Percentiles rank a stretch among this genome's conserved stretches.
phyloP scores from a whole-genome alignment of 2,113 vertebrate species.

The Dasypus novemcinctus region DNA sequence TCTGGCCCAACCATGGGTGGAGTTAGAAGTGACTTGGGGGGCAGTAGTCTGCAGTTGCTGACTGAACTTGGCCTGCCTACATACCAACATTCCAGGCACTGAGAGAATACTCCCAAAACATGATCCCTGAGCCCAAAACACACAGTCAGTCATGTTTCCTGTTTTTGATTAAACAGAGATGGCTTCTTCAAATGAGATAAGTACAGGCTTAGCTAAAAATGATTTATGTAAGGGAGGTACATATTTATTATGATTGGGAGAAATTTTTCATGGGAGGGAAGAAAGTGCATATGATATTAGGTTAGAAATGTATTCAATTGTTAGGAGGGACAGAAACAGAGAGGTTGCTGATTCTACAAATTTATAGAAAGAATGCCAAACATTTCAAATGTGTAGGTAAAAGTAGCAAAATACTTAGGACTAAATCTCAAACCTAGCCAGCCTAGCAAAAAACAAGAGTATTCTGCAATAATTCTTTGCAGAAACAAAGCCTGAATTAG shows the following conservation, averaged over 20 bases:
- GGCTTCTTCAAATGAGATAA: not conserved
- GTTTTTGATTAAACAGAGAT: not conserved
- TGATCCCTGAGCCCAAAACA: not conserved
- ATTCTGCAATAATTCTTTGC: not conserved
- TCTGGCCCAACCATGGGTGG: no score
- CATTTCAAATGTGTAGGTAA: not conserved
- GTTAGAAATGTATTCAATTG: not conserved
- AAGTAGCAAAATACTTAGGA: not conserved
- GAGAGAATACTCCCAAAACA: not conserved
- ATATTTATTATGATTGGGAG: not conserved
- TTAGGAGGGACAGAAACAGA: not conserved
- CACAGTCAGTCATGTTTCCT: not conserved
- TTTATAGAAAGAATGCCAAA: not conserved
- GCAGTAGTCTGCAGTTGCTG: no score
- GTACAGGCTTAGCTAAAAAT: not conserved
- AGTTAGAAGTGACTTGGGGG: no score
- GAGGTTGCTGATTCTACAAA: slow-evolving; percentile 20
- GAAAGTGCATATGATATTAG: not conserved
- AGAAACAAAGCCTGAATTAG: not conserved
- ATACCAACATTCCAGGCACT: not conserved
- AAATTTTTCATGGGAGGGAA: not conserved
- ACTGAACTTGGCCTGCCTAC: no score
- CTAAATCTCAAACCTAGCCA: not conserved
- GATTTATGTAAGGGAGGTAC: not conserved
- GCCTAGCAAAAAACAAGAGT: not conserved